A percentile compares a stretch with the other conserved stretches of the same genome.
Conservation (phyloP, 1,140 invertebrate genomes). For the Atta colombica region DNA sequence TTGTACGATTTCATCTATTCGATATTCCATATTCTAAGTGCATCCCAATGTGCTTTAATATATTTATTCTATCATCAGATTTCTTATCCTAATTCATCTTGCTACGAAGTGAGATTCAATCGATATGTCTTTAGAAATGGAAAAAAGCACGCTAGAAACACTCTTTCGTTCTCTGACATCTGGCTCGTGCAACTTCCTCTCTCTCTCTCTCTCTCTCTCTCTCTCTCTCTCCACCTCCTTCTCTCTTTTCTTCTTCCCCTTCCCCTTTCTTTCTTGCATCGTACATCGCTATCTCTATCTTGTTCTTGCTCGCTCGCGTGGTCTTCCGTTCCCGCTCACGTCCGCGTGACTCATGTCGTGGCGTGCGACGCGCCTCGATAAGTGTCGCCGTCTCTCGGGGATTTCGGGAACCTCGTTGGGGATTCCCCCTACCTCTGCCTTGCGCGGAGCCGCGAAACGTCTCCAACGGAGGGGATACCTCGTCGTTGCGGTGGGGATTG, state of each 20-base stretch:
- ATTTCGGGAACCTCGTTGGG: constrained; percentile 81
- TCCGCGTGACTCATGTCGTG: constrained; percentile 83
- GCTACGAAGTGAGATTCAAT: background rate
- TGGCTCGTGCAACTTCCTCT: constrained; percentile 45
- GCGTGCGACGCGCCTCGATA: constrained; percentile 77
- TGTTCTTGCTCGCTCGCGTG: constrained; percentile 19
- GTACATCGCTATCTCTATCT: constrained; percentile 1
- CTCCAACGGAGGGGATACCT: constrained; percentile 14
- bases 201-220: constrained; percentile 37
- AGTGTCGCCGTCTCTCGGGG: constrained; percentile 84
- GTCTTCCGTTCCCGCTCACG: constrained; percentile 51
- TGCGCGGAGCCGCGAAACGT: constrained; percentile 35
- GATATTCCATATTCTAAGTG: background rate
- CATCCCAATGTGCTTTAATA: background rate
- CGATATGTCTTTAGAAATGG: constrained; percentile 16
- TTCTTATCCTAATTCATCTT: constrained; percentile 17
- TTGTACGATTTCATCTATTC: background rate
- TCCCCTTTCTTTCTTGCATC: background rate
- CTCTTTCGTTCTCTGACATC: constrained; percentile 49
- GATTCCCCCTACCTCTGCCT: constrained; percentile 78
- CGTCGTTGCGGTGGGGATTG: constrained; percentile 36
- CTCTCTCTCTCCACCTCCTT: background rate
- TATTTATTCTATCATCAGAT: constrained; percentile 5
- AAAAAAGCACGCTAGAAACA: background rate
- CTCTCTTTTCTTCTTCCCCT: background rate